Conservation (phyloP, 2,113 vertebrate species). For the Lipophrys pholis region DNA sequence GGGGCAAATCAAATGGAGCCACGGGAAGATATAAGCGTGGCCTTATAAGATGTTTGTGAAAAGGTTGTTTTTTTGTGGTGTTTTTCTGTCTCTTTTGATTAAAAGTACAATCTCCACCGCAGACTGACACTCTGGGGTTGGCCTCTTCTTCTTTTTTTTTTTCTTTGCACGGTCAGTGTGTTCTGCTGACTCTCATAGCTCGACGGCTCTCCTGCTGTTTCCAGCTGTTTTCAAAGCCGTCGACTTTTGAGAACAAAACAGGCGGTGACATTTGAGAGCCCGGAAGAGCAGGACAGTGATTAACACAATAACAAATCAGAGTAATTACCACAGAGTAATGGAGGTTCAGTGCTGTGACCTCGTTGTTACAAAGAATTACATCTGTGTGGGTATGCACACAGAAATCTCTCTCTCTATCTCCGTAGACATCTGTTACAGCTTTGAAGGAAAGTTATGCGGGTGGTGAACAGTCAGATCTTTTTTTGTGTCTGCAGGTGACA, state of each 20-base stretch:
- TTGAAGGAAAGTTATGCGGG: too few relatives aligned
- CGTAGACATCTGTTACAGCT: too few relatives aligned
- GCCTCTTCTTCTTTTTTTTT: neutral
- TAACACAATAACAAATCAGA: neutral
- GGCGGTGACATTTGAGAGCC: conserved; percentile 11
- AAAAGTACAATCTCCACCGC: too few relatives aligned
- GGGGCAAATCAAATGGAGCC: neutral
- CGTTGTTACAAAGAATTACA: neutral
- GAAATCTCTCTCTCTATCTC: too few relatives aligned
- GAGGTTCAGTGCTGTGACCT: conserved; percentile 11
- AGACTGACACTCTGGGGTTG: neutral
- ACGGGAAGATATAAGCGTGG: neutral
- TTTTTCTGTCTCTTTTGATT: neutral
- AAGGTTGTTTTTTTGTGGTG: neutral
- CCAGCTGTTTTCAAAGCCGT: conserved; percentile 28
- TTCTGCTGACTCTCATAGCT: neutral
- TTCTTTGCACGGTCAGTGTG: too few relatives aligned
- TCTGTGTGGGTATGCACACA: neutral
- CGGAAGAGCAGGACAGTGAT: neutral
- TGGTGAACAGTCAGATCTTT: too few relatives aligned
- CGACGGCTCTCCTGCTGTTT: neutral
- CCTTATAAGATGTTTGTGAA: neutral
- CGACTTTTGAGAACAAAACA: neutral
- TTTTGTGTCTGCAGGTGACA: too few relatives aligned
- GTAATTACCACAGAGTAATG: conserved; percentile 6